Evolutionary conservation across 2,888 invertebrate species (phyloP).

Genomic region (Keiferia lycopersicella): DNA sequence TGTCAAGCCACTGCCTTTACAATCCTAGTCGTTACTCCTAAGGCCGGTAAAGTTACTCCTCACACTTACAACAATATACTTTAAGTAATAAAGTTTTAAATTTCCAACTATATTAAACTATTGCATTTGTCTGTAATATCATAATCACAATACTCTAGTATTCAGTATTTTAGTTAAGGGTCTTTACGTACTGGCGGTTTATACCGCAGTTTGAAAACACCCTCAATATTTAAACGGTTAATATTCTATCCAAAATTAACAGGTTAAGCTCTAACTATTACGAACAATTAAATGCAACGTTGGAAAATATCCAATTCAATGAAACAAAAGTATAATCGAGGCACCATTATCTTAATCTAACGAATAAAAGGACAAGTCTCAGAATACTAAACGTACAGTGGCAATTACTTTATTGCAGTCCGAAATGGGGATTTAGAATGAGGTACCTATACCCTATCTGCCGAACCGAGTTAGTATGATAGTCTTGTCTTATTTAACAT

Average conservation of each 20-base stretch:
- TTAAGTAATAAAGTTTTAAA: slow-evolving; percentile 72
- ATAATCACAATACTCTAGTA: slow-evolving; percentile 50
- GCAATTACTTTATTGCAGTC: neutral
- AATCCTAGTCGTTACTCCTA: slow-evolving; percentile 68
- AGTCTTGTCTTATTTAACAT: too few relatives aligned
- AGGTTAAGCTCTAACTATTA: slow-evolving; percentile 34
- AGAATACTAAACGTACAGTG: neutral
- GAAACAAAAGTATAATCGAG: slow-evolving; percentile 54
- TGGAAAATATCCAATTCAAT: slow-evolving; percentile 41
- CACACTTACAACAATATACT: slow-evolving; percentile 73
- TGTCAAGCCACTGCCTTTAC: slow-evolving; percentile 67
- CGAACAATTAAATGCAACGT: slow-evolving; percentile 44
- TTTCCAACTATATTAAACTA: slow-evolving; percentile 69
- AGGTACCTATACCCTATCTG: too few relatives aligned
- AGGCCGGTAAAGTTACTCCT: slow-evolving; percentile 75
- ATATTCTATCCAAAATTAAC: slow-evolving; percentile 23
- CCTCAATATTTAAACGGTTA: slow-evolving; percentile 22
- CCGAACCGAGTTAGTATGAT: too few relatives aligned
- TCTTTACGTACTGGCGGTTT: slow-evolving; percentile 28
- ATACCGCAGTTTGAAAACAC: slow-evolving; percentile 22
- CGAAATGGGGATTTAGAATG: too few relatives aligned
- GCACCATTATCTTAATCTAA: slow-evolving; percentile 74
- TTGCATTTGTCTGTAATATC: slow-evolving; percentile 57
- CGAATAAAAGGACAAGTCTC: slow-evolving; percentile 35
- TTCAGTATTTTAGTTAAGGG: slow-evolving; percentile 24